phyloP scores from a whole-genome alignment of 2,888 invertebrate genomes.

The Ferdinandea cuprea region DNA sequence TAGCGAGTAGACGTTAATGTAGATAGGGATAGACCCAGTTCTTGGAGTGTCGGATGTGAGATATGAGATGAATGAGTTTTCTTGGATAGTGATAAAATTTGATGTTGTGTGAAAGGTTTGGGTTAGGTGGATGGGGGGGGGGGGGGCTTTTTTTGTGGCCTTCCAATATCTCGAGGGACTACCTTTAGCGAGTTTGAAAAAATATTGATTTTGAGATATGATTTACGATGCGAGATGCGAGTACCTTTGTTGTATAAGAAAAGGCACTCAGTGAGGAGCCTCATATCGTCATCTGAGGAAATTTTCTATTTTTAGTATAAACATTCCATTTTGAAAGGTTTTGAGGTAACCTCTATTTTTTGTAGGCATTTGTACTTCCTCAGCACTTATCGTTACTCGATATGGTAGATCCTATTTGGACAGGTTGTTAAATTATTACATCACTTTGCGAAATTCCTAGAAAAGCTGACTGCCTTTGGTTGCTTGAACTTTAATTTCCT shows the following conservation, averaged over 20 bases:
- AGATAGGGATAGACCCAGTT: conserved; percentile 29
- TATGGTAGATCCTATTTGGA: too few species aligned
- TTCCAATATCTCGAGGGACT: not conserved
- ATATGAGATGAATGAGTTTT: conserved; percentile 18
- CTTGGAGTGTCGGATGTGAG: conserved; percentile 29
- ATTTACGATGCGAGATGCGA: not conserved
- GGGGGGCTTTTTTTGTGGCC: not conserved
- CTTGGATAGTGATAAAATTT: not conserved
- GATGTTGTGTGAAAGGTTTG: conserved; percentile 8
- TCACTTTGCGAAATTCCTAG: too few species aligned
- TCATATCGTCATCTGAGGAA: not conserved
- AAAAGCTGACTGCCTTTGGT: too few species aligned
- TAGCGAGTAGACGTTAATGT: conserved; percentile 18
- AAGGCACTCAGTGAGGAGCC: not conserved
- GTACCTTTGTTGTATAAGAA: not conserved
- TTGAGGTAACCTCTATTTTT: too few species aligned
- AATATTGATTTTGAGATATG: not conserved
- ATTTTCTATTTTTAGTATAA: too few species aligned
- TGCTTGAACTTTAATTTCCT: too few species aligned
- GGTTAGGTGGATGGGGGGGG: too few species aligned
- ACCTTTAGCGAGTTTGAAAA: not conserved
- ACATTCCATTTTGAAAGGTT: too few species aligned
- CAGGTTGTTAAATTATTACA: too few species aligned
- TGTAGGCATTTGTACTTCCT: too few species aligned
- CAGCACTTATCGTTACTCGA: too few species aligned